Evolutionary conservation across 1,140 invertebrate genomes (phyloP).

Genomic region (Drosophila prosaltans): DNA sequence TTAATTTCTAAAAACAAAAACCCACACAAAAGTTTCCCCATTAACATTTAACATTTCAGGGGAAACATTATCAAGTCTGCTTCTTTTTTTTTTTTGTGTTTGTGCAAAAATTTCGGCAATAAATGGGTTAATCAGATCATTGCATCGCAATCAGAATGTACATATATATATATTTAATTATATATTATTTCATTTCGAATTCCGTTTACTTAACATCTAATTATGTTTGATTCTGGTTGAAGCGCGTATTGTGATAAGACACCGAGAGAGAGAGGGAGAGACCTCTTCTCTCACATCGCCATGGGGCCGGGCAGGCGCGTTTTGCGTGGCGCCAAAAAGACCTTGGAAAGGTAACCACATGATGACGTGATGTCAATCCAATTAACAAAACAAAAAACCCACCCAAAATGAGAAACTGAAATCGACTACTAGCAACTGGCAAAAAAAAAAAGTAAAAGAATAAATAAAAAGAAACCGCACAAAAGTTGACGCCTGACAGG

Average conservation of each 20-base stretch:
- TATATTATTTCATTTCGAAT: not conserved
- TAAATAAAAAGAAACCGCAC: constrained; percentile 61
- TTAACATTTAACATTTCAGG: not conserved
- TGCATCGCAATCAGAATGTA: constrained; percentile 10
- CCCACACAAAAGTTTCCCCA: not conserved
- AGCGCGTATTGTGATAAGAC: constrained; percentile 36
- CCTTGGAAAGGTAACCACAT: constrained; percentile 53
- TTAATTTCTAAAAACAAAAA: constrained; percentile 6
- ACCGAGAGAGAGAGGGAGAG: not conserved
- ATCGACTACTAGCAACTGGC: not conserved
- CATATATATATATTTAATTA: not conserved
- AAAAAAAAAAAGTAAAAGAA: constrained; percentile 20
- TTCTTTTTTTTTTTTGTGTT: not conserved
- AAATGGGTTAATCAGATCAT: constrained; percentile 46
- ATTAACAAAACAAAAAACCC: constrained; percentile 51
- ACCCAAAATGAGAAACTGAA: constrained; percentile 19
- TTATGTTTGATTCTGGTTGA: constrained; percentile 5
- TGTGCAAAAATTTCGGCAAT: not conserved
- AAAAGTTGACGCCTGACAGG: constrained; percentile 69
- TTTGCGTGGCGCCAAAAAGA: constrained; percentile 57
- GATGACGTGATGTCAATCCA: constrained; percentile 77
- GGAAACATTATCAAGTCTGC: not conserved
- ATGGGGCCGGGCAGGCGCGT: constrained; percentile 55
- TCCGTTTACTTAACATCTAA: not conserved
- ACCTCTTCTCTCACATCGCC: not conserved